Evolutionary conservation across 2,113 vertebrate genomes (phyloP).

Genomic region (Mormyrus iriodes): DNA sequence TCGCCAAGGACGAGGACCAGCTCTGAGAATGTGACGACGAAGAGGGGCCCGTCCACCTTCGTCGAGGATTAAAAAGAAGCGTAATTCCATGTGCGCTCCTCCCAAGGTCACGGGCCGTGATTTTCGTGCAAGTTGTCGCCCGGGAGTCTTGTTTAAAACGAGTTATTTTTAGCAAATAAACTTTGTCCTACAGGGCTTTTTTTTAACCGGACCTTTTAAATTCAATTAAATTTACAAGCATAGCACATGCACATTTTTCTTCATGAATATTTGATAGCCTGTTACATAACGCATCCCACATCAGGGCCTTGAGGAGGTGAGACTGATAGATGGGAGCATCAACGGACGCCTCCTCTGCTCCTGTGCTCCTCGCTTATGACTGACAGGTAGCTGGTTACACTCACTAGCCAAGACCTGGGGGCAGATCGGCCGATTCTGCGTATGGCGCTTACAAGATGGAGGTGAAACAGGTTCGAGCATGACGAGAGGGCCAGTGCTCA

Average conservation of each 20-base stretch:
- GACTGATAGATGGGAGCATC: not conserved
- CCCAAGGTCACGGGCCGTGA: not conserved
- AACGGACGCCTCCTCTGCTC: not conserved
- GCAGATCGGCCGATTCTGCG: not conserved
- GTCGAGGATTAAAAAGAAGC: not conserved
- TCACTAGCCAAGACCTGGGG: not conserved
- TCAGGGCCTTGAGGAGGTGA: not conserved
- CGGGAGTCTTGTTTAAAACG: not conserved
- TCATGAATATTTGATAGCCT: not conserved
- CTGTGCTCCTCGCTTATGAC: not conserved
- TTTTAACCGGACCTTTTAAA: constrained; percentile 11
- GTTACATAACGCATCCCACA: not conserved
- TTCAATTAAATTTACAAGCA: not conserved
- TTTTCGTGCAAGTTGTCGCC: not conserved
- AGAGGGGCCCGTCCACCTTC: not conserved
- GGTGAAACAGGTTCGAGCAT: not conserved
- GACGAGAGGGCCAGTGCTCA: not conserved
- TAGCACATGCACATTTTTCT: not conserved
- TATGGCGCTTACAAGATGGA: not conserved
- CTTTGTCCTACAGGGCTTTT: not conserved
- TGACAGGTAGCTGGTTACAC: not conserved
- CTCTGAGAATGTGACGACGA: not conserved
- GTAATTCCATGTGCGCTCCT: not conserved
- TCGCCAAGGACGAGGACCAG: not conserved
- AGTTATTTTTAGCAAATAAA: not conserved